Evolutionary conservation across 2,888 invertebrate genomes (phyloP), one percentile per base, ranked within the genome.

Genomic region (Thymelicus sylvestris): DNA sequence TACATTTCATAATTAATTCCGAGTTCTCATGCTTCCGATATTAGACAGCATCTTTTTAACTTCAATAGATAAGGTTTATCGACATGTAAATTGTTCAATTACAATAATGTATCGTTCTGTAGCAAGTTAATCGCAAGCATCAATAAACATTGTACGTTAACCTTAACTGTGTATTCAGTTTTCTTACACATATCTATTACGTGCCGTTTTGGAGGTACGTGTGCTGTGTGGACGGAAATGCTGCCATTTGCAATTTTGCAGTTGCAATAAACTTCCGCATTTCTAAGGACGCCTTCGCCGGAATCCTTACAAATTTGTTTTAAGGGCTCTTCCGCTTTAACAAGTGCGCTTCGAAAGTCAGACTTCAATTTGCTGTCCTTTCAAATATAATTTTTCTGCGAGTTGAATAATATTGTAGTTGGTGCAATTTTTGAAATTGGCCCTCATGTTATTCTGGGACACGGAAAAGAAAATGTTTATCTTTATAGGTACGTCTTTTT

Each of bases 241-340:
- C 31, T 59, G 59, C 6, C 31, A n/a, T 15, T 12, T 64, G 48
- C 50, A 64, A 64, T 64, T 38, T 48, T 38, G 31, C 6, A 31
- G 7, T 19, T 7, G 50, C 19, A 7, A 52, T 19, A 15, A 41
- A 63, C 47, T 63, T 63, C 62, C 62, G 62, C 41, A 63, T 63
- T 63, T 48, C 31, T 63, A 63, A 47, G 47, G 64, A 38, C 38
- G 64, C 48, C 24, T 52, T 50, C n/a, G 15, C 50, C 7, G 0
- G 64, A 64, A 50, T 50, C 64, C 64, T 38, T 50, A 64, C 12
- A 50, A 64, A 39, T n/a, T 57, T 44, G 13, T 57, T 57, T 57
- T 57, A 63, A 63, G 63, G 63, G 48, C 48, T 63, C 63, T 63
- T 63, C 63, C 63, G 48, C n/a, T 31, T 63, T 12, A n/a, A 13